These are phyloP conservation scores for Oreochromis mossambicus DNA, from an alignment of 2,797 vertebrate genomes.

Conservation along the genomic window DNA sequence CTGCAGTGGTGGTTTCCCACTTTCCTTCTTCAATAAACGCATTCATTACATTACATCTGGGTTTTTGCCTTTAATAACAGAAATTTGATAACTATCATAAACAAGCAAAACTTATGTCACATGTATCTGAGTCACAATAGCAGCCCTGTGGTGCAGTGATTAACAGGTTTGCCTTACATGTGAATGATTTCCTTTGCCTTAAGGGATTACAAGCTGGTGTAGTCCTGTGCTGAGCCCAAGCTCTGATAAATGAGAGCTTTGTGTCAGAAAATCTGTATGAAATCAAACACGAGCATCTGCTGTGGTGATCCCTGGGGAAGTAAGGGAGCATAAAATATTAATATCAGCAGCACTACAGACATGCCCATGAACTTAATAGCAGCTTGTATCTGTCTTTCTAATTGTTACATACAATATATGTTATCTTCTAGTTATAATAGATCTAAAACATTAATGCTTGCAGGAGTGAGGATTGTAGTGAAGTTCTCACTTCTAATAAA, in stretches of 20 bases:
- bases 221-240: background rate
- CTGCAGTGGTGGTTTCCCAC: background rate
- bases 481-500: background rate
- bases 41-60: background rate
- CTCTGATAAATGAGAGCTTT: background rate
- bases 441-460: background rate
- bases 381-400: background rate
- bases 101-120: background rate
- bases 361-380: background rate
- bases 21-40: constrained; percentile 39
- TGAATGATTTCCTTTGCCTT: background rate
- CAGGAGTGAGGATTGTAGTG: background rate
- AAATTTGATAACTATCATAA: background rate
- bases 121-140: background rate
- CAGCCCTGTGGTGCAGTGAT: background rate
- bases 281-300: background rate
- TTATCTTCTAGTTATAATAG: background rate
- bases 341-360: background rate
- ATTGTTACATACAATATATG: background rate
- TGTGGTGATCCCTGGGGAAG: background rate
- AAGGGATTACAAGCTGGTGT: background rate
- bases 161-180: background rate
- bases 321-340: background rate
- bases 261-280: background rate
- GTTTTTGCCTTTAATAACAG: background rate